Evolutionary conservation across 1,140 invertebrate genomes (phyloP).

Genomic region (Aphaenogaster floridana): DNA sequence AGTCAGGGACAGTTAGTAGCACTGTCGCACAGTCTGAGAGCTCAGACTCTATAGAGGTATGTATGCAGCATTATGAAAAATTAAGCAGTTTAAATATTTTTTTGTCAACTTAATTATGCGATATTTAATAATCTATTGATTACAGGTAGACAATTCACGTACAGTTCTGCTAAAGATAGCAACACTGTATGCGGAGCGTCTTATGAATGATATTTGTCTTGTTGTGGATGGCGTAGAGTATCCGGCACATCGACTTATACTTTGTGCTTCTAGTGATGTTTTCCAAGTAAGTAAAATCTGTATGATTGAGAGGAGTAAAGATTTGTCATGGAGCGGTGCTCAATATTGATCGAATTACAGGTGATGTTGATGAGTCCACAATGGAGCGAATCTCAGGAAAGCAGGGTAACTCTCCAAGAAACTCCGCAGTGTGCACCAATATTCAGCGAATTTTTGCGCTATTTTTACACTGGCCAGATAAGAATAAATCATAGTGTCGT

Average conservation of each 20-base stretch:
- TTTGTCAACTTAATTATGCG: background rate
- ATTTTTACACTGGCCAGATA: conserved; percentile 97
- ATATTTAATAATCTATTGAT: conserved; percentile 13
- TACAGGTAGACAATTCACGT: conserved; percentile 93
- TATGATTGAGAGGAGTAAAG: background rate
- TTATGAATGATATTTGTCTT: conserved; percentile 95
- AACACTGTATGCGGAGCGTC: conserved; percentile 92
- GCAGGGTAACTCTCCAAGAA: conserved; percentile 94
- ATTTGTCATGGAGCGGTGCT: background rate
- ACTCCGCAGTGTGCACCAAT: conserved; percentile 93
- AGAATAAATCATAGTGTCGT: conserved; percentile 94
- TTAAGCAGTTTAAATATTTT: background rate
- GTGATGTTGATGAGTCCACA: conserved; percentile 98
- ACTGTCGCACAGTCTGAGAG: conserved; percentile 50
- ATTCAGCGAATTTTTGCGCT: conserved; percentile 95
- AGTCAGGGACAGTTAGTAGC: conserved; percentile 14
- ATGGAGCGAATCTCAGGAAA: conserved; percentile 96
- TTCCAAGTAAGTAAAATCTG: conserved; percentile 91
- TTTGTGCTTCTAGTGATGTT: conserved; percentile 98
- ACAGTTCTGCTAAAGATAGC: conserved; percentile 94
- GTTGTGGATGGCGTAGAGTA: conserved; percentile 93
- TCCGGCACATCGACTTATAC: conserved; percentile 96
- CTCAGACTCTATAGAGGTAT: conserved; percentile 77
- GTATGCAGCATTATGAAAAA: background rate
- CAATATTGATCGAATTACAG: conserved; percentile 83